These are phyloP conservation scores for Rhadinocentrus ornatus DNA, from an alignment of 2,797 vertebrate genomes.

Conservation along the genomic window DNA sequence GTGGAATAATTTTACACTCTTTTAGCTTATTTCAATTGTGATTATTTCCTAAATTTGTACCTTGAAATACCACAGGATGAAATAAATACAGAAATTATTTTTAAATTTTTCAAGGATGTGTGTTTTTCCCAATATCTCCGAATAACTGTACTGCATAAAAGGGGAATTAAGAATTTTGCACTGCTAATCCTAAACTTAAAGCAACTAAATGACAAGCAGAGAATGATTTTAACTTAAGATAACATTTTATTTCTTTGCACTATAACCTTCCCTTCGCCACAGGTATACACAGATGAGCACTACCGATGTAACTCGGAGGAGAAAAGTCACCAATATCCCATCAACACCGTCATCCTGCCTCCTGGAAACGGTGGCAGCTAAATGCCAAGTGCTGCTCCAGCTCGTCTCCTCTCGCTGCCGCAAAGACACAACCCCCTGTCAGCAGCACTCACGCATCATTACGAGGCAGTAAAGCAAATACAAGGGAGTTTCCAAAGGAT, in stretches of 20 bases:
- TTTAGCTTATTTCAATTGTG: slow-evolving; percentile 11
- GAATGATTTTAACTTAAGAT: slow-evolving; percentile 80
- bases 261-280: slow-evolving; percentile 33
- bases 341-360: slow-evolving; percentile 55
- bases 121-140: slow-evolving; percentile 27
- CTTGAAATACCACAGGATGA: not conserved
- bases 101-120: slow-evolving; percentile 5
- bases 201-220: slow-evolving; percentile 86
- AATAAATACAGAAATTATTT: slow-evolving; percentile 19
- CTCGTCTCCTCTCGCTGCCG: slow-evolving; percentile 33
- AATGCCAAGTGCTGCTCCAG: slow-evolving; percentile 57
- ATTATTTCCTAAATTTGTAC: slow-evolving; percentile 23
- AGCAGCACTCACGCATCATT: slow-evolving; percentile 42
- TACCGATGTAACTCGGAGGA: slow-evolving; percentile 74
- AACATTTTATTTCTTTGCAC: slow-evolving; percentile 55
- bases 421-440: slow-evolving; percentile 37
- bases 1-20: slow-evolving; percentile 2
- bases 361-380: slow-evolving; percentile 60
- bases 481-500: slow-evolving; percentile 31
- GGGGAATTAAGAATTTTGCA: slow-evolving; percentile 55
- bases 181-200: slow-evolving; percentile 57
- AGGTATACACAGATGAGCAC: slow-evolving; percentile 17
- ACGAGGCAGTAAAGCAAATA: slow-evolving; percentile 52
- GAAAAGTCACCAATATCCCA: slow-evolving; percentile 72
- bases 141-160: slow-evolving; percentile 48